A percentile compares a stretch with the other conserved stretches of the same genome.
Evolutionary conservation across 2,797 vertebrate genomes (phyloP).

Genomic region (Columba guinea): DNA sequence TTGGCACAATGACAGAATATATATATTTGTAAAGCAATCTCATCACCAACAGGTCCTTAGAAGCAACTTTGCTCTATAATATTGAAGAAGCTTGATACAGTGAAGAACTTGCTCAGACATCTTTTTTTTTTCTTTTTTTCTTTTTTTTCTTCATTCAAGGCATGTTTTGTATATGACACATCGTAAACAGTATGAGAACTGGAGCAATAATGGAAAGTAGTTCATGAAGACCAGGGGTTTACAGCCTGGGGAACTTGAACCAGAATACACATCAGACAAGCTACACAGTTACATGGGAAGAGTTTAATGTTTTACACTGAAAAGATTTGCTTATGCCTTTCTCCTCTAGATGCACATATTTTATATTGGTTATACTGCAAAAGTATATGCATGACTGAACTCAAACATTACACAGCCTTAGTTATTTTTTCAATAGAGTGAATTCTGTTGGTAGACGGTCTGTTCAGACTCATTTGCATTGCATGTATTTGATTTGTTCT

Average conservation of each 20-base stretch:
- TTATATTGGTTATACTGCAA: background rate
- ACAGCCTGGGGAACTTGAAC: background rate
- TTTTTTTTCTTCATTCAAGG: background rate
- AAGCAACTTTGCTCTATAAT: background rate
- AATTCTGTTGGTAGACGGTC: background rate
- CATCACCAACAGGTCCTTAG: background rate
- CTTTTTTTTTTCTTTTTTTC: background rate
- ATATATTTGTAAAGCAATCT: background rate
- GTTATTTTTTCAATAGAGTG: background rate
- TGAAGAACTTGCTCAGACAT: background rate
- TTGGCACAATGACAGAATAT: background rate
- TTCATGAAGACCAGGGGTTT: background rate
- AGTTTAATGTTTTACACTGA: background rate
- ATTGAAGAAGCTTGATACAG: background rate
- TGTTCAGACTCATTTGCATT: background rate
- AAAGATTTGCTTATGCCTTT: background rate
- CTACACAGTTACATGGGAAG: background rate
- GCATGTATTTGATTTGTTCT: background rate
- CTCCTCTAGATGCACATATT: background rate
- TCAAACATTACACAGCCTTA: background rate
- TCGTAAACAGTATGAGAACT: background rate
- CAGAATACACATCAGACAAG: background rate
- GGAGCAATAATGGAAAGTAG: background rate
- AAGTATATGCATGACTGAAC: background rate
- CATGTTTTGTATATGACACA: background rate